phyloP scores from a whole-genome alignment of 2,113 vertebrate genomes.

The Catharus fuscescens region DNA sequence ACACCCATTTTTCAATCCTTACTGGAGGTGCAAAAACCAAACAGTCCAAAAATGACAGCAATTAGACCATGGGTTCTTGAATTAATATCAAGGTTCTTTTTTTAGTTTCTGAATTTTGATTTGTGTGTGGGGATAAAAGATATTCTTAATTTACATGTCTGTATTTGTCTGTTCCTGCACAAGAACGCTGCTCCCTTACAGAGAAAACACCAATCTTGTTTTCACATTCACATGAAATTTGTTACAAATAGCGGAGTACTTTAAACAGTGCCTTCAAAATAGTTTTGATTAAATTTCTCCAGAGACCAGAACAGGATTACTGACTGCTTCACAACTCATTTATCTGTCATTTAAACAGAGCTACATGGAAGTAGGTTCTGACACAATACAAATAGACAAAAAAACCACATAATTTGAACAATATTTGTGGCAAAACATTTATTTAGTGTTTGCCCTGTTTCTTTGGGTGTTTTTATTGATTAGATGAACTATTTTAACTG shows the following conservation, averaged over 20 bases:
- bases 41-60: neutral
- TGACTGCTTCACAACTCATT: neutral
- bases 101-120: neutral
- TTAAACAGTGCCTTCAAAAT: neutral
- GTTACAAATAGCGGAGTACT: neutral
- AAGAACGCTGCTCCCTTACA: neutral
- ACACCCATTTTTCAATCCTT: neutral
- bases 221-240: neutral
- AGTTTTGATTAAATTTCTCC: neutral
- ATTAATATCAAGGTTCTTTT: neutral
- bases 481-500: neutral
- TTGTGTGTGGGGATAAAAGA: neutral
- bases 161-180: neutral
- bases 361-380: neutral
- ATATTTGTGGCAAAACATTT: constrained; percentile 1
- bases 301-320: neutral
- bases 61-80: neutral
- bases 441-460: neutral
- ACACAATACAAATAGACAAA: neutral
- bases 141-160: neutral
- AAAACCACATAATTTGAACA: neutral
- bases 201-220: neutral
- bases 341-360: neutral
- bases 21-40: neutral
- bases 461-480: neutral